Evolutionary conservation across 2,797 vertebrate species (phyloP).

Genomic region (Coracias cyanogaster): DNA sequence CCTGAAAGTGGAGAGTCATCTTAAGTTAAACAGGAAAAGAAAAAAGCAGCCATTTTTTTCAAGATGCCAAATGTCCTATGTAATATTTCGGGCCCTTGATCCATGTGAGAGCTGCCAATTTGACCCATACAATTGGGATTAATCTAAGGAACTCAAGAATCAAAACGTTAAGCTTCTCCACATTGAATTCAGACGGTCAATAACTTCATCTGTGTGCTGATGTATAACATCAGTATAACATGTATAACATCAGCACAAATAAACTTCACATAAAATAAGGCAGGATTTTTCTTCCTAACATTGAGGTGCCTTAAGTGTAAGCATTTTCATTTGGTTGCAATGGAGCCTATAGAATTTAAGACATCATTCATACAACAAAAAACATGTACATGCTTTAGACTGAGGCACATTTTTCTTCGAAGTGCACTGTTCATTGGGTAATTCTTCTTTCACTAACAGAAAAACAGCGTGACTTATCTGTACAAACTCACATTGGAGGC

Average conservation of each 20-base stretch:
- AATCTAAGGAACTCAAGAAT: not conserved
- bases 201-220: not conserved
- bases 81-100: not conserved
- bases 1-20: not conserved
- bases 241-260: not conserved
- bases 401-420: not conserved
- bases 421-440: not conserved
- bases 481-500: not conserved
- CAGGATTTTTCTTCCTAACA: not conserved
- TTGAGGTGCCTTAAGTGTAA: not conserved
- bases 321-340: not conserved
- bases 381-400: not conserved
- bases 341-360: not conserved
- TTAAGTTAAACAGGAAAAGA: not conserved
- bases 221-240: not conserved
- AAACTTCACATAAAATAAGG: not conserved
- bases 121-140: not conserved
- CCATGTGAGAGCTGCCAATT: accelerated
- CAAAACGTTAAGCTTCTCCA: not conserved
- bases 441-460: not conserved
- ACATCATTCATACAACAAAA: not conserved
- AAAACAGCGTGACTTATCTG: not conserved
- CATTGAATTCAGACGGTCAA: not conserved
- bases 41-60: not conserved
- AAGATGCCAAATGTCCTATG: not conserved